Base-by-base conservation (phyloP, 2,888 invertebrate species). In the Acleris holmiana region DNA sequence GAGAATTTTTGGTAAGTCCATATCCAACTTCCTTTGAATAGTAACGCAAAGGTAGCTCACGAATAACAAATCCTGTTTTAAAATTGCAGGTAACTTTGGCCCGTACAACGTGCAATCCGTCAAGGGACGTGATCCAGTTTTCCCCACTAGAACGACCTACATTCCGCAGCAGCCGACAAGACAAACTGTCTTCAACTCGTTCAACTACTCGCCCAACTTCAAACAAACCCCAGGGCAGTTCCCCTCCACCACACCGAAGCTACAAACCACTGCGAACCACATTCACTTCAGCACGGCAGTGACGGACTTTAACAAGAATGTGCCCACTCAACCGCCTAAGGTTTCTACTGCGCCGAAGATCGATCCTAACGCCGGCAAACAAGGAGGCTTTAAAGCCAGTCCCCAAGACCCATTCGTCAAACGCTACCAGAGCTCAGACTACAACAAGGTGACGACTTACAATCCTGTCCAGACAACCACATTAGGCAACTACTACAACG, bases 71-170 rank as follows among this genome's bases (percentile, higher is more conserved):
- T 6, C 7, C 15, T 53, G 19, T 19, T 53, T 53, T 40, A 15
- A 15, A 18, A 15, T 86, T 86, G 41, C 85, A 84, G 95, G 94
- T 69, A 91, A 94, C 62, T 94, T 94, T 77, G 93, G 93, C 72
- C 89, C 93, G 17, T 94, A 93, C 70, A 94, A 94, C n/a, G 86
- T 94, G 65, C 93, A 94, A 54, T 87, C 93, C 25, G 83, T 93
- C 13, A 93, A 94, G 79, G 91, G 91, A 68, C 84, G 93, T 72
- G 89, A 93, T 71, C 91, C 93, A 70, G 76, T 83, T 47, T 88
- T 80, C 75, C 83, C 83, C 19, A 85, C 90, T 53, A 90, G 90
- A 78, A 89, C 84, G 15, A 90, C 85, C 55, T 93, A 80, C 77
- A 76, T 84, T 68, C 89, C 86, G 44, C 87, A 79, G 2, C 88